Conservation (phyloP, 35 echinoderm and acorn worm species). For the Diadema setosum region DNA sequence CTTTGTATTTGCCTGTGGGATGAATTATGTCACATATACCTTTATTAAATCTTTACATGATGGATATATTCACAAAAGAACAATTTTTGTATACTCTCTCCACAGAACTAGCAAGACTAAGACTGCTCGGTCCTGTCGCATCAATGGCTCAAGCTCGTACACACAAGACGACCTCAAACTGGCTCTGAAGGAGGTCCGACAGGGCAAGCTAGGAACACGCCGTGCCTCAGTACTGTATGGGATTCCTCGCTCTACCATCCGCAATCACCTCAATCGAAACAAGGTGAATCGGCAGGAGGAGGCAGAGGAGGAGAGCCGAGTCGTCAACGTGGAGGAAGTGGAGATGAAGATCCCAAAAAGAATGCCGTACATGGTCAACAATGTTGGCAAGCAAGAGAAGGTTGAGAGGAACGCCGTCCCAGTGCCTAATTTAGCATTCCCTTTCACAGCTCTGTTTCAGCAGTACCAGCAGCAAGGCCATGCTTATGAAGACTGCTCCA, state of each 20-base stretch:
- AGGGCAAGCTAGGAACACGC: conserved; percentile 91
- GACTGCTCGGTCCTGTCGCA: conserved; percentile 12
- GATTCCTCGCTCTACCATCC: conserved; percentile 96
- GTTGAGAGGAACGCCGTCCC: not conserved
- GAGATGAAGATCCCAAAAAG: conserved; percentile 36
- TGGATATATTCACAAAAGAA: no score
- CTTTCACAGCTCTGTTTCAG: conserved; percentile 12
- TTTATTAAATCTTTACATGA: no score
- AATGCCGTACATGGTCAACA: not conserved
- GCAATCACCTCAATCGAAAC: conserved; percentile 93
- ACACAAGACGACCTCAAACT: conserved; percentile 92
- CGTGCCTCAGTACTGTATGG: conserved; percentile 93
- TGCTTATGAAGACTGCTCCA: not conserved
- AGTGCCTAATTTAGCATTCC: not conserved
- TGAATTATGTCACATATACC: no score
- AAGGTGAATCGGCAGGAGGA: not conserved
- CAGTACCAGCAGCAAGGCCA: conserved; percentile 5
- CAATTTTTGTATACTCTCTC: no score
- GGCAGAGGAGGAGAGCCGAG: not conserved
- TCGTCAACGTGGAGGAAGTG: conserved; percentile 13
- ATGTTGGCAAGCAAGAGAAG: not conserved
- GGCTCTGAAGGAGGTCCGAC: conserved; percentile 81
- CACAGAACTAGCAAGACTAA: no score
- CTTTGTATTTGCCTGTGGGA: no score
- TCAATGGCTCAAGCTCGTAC: conserved; percentile 77